These are phyloP conservation scores for Lamellibrachia luymesi DNA, from an alignment of 1,140 invertebrate species.

Conservation along the genomic window DNA sequence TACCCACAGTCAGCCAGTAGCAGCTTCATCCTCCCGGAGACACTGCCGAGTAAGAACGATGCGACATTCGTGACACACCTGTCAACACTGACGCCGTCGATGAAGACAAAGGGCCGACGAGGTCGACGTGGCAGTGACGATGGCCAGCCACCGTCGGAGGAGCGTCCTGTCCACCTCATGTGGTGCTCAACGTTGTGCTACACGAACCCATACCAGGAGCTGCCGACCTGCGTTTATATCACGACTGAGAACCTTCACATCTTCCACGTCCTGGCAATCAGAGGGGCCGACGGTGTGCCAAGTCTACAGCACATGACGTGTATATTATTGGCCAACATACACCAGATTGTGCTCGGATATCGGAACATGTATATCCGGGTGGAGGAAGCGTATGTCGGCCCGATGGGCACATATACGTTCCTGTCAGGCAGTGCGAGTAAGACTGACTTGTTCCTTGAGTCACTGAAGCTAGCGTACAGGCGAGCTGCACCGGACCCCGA, in stretches of 20 bases:
- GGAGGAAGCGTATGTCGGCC: slow-evolving; percentile 50
- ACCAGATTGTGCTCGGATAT: slow-evolving; percentile 46
- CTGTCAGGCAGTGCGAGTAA: slow-evolving; percentile 37
- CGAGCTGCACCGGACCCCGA: slow-evolving; percentile 19
- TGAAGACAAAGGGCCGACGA: neutral
- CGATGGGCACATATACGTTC: slow-evolving; percentile 46
- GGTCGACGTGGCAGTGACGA: neutral
- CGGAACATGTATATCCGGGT: slow-evolving; percentile 45
- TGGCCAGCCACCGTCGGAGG: slow-evolving; percentile 7
- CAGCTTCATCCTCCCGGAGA: slow-evolving; percentile 27
- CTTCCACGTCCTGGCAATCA: slow-evolving; percentile 37
- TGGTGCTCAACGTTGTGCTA: slow-evolving; percentile 50
- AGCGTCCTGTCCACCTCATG: slow-evolving; percentile 35
- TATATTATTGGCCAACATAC: slow-evolving; percentile 46
- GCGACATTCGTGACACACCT: slow-evolving; percentile 22
- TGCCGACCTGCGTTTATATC: slow-evolving; percentile 46
- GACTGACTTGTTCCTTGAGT: slow-evolving; percentile 37
- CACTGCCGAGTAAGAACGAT: slow-evolving; percentile 26
- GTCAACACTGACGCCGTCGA: slow-evolving; percentile 4
- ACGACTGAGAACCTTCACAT: slow-evolving; percentile 48
- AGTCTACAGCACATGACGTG: slow-evolving; percentile 30
- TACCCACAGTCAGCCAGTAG: neutral
- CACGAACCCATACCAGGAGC: slow-evolving; percentile 31
- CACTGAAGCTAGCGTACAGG: slow-evolving; percentile 23
- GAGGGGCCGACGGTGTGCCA: slow-evolving; percentile 30